Percentiles rank a stretch among this genome's conserved stretches.
These are phyloP conservation scores for Synanceia verrucosa DNA, from an alignment of 2,797 vertebrate genomes.

Conservation along the genomic window DNA sequence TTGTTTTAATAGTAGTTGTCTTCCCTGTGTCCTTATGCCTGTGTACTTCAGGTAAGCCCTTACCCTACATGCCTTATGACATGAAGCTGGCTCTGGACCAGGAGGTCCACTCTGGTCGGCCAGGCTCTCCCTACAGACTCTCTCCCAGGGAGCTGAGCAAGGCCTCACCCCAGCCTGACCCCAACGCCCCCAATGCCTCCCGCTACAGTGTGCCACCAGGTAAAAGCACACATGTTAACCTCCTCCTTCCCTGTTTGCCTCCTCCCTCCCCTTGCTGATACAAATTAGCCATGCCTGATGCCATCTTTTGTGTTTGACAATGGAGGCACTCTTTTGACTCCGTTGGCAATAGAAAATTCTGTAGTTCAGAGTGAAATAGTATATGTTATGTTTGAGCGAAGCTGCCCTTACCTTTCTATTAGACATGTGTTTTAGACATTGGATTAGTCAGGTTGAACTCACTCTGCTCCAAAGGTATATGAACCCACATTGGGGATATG, in stretches of 20 bases:
- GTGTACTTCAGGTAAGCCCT: conserved; percentile 87
- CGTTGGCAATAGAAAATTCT: not conserved
- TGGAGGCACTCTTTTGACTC: not conserved
- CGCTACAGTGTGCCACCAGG: conserved; percentile 92
- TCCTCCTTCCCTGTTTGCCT: conserved; percentile 35
- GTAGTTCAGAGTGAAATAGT: conserved; percentile 4
- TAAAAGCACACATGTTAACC: conserved; percentile 75
- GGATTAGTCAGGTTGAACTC: conserved; percentile 1
- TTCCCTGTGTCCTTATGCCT: conserved; percentile 70
- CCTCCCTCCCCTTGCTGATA: conserved; percentile 20
- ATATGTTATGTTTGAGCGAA: not conserved
- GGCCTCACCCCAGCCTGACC: conserved; percentile 86
- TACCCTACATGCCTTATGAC: conserved; percentile 89
- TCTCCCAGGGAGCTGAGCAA: conserved; percentile 89
- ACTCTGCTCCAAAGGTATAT: not conserved
- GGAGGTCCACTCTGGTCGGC: conserved; percentile 87
- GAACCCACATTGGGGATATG: not conserved
- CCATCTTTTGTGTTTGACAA: conserved; percentile 21
- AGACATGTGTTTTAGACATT: not conserved
- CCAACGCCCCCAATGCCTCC: conserved; percentile 80
- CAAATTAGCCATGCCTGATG: conserved; percentile 6
- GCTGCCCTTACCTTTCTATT: not conserved
- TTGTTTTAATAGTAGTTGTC: conserved; percentile 64
- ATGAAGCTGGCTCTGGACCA: conserved; percentile 89
- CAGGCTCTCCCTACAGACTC: conserved; percentile 89